phyloP scores from a whole-genome alignment of 2,888 invertebrate genomes.

The Lathronympha strigana region DNA sequence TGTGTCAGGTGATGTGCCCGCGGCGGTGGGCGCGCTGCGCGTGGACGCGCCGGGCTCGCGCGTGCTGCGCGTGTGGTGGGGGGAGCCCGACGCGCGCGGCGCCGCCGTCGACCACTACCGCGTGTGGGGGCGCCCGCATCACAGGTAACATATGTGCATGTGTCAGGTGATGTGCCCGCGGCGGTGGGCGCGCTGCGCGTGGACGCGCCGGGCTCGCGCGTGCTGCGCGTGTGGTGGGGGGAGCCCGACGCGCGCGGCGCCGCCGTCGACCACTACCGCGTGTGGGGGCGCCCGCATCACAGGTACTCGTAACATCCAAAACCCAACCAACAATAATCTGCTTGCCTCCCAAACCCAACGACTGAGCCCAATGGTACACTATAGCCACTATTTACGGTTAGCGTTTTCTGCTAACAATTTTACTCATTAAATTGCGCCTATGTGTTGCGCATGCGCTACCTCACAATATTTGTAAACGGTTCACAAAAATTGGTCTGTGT shows the following conservation, averaged over 20 bases:
- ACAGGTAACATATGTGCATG: slow-evolving; percentile 64
- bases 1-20: slow-evolving; percentile 88
- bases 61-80: slow-evolving; percentile 92
- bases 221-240: slow-evolving; percentile 92
- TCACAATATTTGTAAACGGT: no score
- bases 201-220: slow-evolving; percentile 88
- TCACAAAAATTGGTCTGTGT: no score
- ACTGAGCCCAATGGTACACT: no score
- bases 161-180: slow-evolving; percentile 89
- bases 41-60: slow-evolving; percentile 90
- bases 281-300: slow-evolving; percentile 87
- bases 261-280: slow-evolving; percentile 87
- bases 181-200: slow-evolving; percentile 90
- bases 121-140: slow-evolving; percentile 87
- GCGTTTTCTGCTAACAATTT: no score
- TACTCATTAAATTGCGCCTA: no score
- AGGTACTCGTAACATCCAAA: slow-evolving; percentile 54
- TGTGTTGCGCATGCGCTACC: no score
- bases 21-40: slow-evolving; percentile 89
- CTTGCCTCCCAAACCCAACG: no score
- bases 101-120: slow-evolving; percentile 89
- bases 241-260: slow-evolving; percentile 91
- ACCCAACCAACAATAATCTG: no score
- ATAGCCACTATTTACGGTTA: no score
- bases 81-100: slow-evolving; percentile 90